phyloP scores from a whole-genome alignment of 2,888 invertebrate species.

The Hylaea fasciaria region DNA sequence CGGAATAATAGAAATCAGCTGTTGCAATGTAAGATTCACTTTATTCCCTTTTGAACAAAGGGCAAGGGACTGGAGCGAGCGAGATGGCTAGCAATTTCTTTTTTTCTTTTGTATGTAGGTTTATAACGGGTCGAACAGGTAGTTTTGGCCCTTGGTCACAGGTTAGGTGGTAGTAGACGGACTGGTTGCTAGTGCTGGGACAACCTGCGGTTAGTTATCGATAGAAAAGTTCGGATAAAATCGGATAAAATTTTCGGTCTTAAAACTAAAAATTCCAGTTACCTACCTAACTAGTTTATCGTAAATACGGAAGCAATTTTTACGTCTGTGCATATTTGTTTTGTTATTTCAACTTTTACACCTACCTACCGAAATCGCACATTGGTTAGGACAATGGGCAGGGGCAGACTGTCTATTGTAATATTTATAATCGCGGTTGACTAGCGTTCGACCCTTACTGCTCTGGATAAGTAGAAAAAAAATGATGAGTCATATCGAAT shows the following conservation, averaged over 20 bases:
- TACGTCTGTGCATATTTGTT: too few relatives aligned
- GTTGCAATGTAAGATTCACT: conserved; percentile 5
- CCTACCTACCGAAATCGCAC: background rate
- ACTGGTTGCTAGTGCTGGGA: conserved; percentile 47
- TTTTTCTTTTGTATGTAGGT: conserved; percentile 37
- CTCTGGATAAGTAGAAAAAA: background rate
- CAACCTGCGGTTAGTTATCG: conserved; percentile 30
- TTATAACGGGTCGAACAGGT: conserved; percentile 56
- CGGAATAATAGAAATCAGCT: conserved; percentile 44
- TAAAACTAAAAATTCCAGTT: background rate
- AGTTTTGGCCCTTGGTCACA: conserved; percentile 40
- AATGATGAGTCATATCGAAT: background rate
- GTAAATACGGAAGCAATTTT: too few relatives aligned
- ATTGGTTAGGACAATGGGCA: conserved; percentile 29
- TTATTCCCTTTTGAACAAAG: conserved; percentile 25
- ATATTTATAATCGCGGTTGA: conserved; percentile 3
- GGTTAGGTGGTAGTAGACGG: conserved; percentile 4
- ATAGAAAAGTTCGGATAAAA: conserved; percentile 26
- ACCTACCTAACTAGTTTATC: background rate
- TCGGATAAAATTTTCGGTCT: background rate
- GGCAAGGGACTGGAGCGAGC: conserved; percentile 21
- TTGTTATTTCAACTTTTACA: too few relatives aligned
- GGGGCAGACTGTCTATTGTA: conserved; percentile 11
- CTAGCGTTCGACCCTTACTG: background rate
- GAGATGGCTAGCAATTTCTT: conserved; percentile 36